A percentile compares a stretch with the other conserved stretches of the same genome.
These are phyloP conservation scores for Sclerodermus sp. DNA, from an alignment of 2,888 invertebrate genomes.

Conservation along the genomic window DNA sequence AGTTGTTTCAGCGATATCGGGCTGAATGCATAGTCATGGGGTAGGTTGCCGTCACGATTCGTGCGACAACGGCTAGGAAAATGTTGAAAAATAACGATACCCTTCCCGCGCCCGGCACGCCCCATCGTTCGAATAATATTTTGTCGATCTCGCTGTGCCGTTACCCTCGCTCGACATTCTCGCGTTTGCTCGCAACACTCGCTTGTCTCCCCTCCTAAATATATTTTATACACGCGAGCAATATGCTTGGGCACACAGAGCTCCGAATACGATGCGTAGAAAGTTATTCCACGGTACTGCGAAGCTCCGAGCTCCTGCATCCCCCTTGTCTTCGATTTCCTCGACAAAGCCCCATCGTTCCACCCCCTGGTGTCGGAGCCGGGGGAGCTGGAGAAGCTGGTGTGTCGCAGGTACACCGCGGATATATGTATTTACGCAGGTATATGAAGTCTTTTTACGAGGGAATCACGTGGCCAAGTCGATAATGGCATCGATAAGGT, in stretches of 20 bases:
- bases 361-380: background rate
- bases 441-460: constrained; percentile 25
- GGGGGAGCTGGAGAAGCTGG: background rate
- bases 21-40: no score
- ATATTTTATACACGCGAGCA: constrained; percentile 20
- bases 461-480: constrained; percentile 23
- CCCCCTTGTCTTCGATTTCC: constrained; percentile 28
- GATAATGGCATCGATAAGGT: background rate
- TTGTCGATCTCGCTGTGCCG: constrained; percentile 19
- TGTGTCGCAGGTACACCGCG: background rate
- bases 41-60: constrained; percentile 8
- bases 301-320: background rate
- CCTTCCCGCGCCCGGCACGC: background rate
- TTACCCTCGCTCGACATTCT: constrained; percentile 6
- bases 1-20: no score
- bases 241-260: constrained; percentile 23
- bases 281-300: background rate
- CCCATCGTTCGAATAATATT: constrained; percentile 25
- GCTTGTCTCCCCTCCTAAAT: constrained; percentile 4
- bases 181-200: constrained; percentile 2
- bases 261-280: constrained; percentile 2
- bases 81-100: constrained; percentile 21
- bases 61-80: constrained; percentile 10
- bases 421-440: constrained; percentile 5
- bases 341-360: background rate